Conservation (phyloP, 2,888 invertebrate genomes). For the Pristionchus fissidentatus region DNA sequence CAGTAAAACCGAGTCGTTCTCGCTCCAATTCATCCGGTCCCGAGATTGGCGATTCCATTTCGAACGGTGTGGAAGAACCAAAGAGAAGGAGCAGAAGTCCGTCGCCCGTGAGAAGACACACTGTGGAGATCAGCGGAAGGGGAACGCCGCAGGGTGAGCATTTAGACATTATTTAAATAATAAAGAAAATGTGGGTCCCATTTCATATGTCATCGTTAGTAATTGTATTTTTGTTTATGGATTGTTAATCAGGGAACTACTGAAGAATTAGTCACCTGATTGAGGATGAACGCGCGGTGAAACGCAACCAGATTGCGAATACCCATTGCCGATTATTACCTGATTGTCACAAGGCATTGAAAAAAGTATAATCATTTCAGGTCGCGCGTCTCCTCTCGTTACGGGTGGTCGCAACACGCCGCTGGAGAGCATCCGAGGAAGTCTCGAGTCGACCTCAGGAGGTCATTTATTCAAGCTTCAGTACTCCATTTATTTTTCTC, state of each 20-base stretch:
- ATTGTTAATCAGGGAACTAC: background rate
- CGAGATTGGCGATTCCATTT: conserved; percentile 53
- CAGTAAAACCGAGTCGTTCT: conserved; percentile 50
- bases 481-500: no score
- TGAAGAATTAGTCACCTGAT: background rate
- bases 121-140: conserved; percentile 39
- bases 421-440: conserved; percentile 2
- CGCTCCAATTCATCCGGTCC: conserved; percentile 65
- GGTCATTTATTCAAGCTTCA: background rate
- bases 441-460: background rate
- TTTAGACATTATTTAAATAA: no score
- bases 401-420: conserved; percentile 41
- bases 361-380: no score
- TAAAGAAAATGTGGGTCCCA: no score
- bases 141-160: conserved; percentile 14
- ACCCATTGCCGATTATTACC: background rate
- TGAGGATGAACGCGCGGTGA: background rate
- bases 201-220: background rate
- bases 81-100: conserved; percentile 40
- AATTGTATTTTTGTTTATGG: background rate
- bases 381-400: conserved; percentile 19
- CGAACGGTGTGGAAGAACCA: background rate
- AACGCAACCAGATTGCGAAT: background rate
- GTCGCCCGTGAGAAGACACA: conserved; percentile 39
- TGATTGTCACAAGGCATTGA: background rate